Percentiles rank a stretch among this genome's conserved stretches.
Evolutionary conservation across 2,113 vertebrate genomes (phyloP).

Genomic region (Ceyx melanurus): DNA sequence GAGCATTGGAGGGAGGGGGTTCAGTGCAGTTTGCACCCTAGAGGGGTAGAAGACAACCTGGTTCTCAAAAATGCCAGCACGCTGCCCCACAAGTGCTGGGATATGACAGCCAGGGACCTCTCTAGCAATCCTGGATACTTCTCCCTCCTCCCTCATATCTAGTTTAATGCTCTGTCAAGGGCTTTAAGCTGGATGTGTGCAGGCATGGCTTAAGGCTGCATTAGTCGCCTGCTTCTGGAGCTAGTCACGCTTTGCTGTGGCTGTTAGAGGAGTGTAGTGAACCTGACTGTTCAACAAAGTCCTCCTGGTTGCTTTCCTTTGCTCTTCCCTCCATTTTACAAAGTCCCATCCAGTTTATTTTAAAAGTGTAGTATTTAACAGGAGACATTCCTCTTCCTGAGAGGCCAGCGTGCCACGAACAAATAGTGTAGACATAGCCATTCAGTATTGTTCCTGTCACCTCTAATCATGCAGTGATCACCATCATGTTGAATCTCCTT

Average conservation of each 20-base stretch:
- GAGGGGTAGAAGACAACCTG: too few species aligned
- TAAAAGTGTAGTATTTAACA: neutral
- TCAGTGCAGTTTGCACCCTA: too few species aligned
- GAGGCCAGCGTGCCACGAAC: neutral
- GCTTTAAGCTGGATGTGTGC: fast-evolving
- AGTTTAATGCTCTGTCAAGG: too few species aligned
- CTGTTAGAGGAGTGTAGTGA: neutral
- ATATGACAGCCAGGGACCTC: too few species aligned
- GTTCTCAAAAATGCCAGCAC: too few species aligned
- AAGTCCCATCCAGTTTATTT: neutral
- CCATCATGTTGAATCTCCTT: neutral
- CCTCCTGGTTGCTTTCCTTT: neutral
- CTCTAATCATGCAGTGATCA: neutral
- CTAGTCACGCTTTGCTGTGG: neutral
- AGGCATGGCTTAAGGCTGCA: neutral
- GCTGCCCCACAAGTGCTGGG: too few species aligned
- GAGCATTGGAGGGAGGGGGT: too few species aligned
- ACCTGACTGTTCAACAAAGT: neutral
- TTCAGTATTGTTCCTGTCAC: neutral
- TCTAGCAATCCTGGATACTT: too few species aligned
- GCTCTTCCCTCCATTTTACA: neutral
- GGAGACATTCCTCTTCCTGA: neutral
- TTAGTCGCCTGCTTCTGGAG: neutral
- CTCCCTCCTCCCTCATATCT: too few species aligned
- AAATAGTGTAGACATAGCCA: neutral